Conservation (phyloP, 2,797 vertebrate species). For the Gobionotothen gibberifrons region DNA sequence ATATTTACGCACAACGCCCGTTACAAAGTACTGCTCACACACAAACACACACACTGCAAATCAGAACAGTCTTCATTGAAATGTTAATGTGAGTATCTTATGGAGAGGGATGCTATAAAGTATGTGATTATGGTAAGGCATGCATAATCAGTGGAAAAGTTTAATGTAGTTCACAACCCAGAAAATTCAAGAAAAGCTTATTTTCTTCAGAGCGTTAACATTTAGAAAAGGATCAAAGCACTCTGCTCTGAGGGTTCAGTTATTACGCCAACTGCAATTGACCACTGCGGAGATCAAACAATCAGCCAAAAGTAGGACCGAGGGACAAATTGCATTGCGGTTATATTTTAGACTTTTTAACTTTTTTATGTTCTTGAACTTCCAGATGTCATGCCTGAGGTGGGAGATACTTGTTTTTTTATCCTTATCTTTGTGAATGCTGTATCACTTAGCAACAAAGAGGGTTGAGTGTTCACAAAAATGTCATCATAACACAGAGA, state of each 20-base stretch:
- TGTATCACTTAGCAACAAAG: slow-evolving; percentile 10
- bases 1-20: slow-evolving; percentile 9
- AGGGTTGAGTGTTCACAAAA: slow-evolving; percentile 29
- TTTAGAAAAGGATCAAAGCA: slow-evolving; percentile 46
- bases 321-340: not conserved
- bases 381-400: slow-evolving; percentile 71
- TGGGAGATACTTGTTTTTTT: slow-evolving; percentile 33
- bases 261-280: slow-evolving; percentile 29
- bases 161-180: slow-evolving; percentile 1
- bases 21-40: not conserved
- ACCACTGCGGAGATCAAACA: slow-evolving; percentile 50
- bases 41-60: not conserved
- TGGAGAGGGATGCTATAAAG: slow-evolving; percentile 34
- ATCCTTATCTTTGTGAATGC: slow-evolving; percentile 30
- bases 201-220: slow-evolving; percentile 22
- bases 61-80: slow-evolving; percentile 3
- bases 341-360: slow-evolving; percentile 23
- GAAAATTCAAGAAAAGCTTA: not conserved
- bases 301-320: slow-evolving; percentile 19
- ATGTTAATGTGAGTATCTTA: slow-evolving; percentile 19
- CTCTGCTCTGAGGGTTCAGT: slow-evolving; percentile 36
- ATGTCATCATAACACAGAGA: slow-evolving; percentile 51
- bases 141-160: not conserved
- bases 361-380: slow-evolving; percentile 53
- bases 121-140: slow-evolving; percentile 4